Conservation (phyloP, 2,888 invertebrate species). For the Caenorhabditis sinica region DNA sequence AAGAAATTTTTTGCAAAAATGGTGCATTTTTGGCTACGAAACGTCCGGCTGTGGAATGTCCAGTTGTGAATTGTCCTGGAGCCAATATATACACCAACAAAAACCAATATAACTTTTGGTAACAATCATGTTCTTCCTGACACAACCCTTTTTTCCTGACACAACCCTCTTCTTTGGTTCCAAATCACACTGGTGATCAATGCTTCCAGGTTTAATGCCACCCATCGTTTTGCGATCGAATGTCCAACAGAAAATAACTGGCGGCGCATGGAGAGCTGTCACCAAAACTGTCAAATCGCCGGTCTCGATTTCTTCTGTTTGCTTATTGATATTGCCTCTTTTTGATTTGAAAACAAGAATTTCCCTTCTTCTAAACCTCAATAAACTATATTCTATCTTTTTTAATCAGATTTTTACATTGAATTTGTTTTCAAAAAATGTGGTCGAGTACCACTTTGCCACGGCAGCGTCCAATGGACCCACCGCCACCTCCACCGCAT, state of each 20-base stretch:
- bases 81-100: too few relatives aligned
- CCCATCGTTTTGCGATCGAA: slow-evolving; percentile 17
- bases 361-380: slow-evolving; percentile 5
- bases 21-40: too few relatives aligned
- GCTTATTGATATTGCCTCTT: slow-evolving; percentile 46
- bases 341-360: slow-evolving; percentile 49
- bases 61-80: too few relatives aligned
- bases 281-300: slow-evolving; percentile 58
- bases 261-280: slow-evolving; percentile 45
- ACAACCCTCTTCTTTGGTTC: not conserved
- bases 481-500: slow-evolving; percentile 66
- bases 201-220: slow-evolving; percentile 36
- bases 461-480: slow-evolving; percentile 59
- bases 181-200: not conserved
- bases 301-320: slow-evolving; percentile 50
- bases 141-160: too few relatives aligned
- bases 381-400: slow-evolving; percentile 49
- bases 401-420: not conserved
- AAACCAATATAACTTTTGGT: too few relatives aligned
- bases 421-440: slow-evolving; percentile 36
- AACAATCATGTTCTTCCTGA: too few relatives aligned
- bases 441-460: slow-evolving; percentile 67
- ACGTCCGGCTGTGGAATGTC: too few relatives aligned
- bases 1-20: too few relatives aligned
- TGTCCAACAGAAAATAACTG: slow-evolving; percentile 45